Evolutionary conservation across 1,140 invertebrate species (phyloP).

Genomic region (Scaptomyza graminum): DNA sequence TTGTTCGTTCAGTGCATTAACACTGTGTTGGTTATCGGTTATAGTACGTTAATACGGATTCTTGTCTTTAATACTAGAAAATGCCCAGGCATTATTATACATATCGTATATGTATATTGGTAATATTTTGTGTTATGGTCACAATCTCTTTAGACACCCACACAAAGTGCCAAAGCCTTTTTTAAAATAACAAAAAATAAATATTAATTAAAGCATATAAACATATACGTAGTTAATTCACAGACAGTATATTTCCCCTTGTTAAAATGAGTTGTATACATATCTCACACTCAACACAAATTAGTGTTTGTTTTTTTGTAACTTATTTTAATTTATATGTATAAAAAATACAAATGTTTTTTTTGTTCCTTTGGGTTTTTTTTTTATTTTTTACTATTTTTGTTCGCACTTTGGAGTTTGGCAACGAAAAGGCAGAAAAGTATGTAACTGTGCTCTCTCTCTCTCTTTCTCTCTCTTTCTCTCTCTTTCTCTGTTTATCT

Average conservation of each 20-base stretch:
- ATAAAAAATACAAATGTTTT: slow-evolving; percentile 42
- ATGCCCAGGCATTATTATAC: background rate
- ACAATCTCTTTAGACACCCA: no score
- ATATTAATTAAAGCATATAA: background rate
- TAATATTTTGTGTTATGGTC: slow-evolving; percentile 13
- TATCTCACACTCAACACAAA: background rate
- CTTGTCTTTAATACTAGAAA: background rate
- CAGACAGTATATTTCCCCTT: background rate
- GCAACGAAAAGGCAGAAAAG: slow-evolving; percentile 48
- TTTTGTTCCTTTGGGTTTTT: no score
- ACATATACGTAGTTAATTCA: no score
- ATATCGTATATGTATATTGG: background rate
- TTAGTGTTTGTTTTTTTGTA: background rate
- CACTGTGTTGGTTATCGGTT: background rate
- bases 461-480: background rate
- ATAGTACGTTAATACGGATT: background rate
- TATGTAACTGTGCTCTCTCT: background rate
- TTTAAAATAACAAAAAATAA: background rate
- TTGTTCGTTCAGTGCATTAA: slow-evolving; percentile 21
- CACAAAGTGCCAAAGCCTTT: no score
- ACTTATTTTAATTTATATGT: slow-evolving; percentile 15
- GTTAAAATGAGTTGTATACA: background rate
- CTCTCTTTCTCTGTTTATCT: slow-evolving; percentile 17
- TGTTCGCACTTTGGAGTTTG: slow-evolving; percentile 36
- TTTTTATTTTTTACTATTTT: background rate